Percentiles rank a stretch among this genome's conserved stretches.
Conservation (phyloP, 2,797 vertebrate species). For the Cryptoblepharus egeriae region DNA sequence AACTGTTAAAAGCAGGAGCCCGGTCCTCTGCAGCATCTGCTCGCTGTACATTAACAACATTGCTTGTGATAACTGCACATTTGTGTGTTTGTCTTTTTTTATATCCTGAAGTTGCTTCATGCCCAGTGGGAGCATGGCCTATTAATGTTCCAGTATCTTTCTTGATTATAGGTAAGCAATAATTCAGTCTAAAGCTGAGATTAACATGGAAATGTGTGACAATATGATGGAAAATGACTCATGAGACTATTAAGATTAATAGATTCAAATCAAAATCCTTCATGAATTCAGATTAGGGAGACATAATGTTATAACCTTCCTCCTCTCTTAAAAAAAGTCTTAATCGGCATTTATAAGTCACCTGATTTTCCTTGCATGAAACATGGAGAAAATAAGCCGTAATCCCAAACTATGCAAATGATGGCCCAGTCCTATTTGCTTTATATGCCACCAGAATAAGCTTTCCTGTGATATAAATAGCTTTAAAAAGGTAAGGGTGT, state of each 20-base stretch:
- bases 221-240: not conserved
- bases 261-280: not conserved
- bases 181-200: not conserved
- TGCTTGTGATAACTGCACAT: not conserved
- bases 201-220: not conserved
- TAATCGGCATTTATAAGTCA: not conserved
- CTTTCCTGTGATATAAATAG: no score
- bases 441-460: not conserved
- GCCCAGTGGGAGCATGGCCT: not conserved
- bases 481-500: no score
- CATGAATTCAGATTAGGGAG: not conserved
- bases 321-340: not conserved
- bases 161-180: not conserved
- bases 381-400: not conserved
- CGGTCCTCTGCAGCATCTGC: not conserved
- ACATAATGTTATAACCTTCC: not conserved
- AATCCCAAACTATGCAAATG: not conserved
- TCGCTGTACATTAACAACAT: not conserved
- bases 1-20: not conserved
- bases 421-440: not conserved
- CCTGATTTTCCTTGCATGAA: not conserved
- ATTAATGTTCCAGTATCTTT: conserved; percentile 3
- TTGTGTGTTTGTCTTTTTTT: not conserved
- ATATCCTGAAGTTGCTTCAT: not conserved
- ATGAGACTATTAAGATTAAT: conserved; percentile 7